Base-by-base conservation (phyloP, 1,140 invertebrate species). In the Aphaenogaster ashmeadi region DNA sequence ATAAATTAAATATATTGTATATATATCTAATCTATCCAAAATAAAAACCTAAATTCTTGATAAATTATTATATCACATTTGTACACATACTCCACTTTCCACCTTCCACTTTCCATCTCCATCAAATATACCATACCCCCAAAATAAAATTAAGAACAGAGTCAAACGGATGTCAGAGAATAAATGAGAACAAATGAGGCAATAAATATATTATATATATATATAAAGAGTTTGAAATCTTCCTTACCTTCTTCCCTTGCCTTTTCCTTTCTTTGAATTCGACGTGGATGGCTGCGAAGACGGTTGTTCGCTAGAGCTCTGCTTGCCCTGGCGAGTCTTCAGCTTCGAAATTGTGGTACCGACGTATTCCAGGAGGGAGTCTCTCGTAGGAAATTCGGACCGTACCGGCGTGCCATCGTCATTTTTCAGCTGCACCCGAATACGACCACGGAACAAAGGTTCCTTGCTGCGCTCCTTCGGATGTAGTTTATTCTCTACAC, bases 401-500 rank as follows among this genome's bases (percentile, higher is more conserved):
- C 98, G 97, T 4, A 97, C 93, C 8, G 97, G 97, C 38, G 97
- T 96, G 0, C 98, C 99, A 96, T 99, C 98, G 93, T 99, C 98
- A 94, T 99, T 98, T 95, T 97, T 99, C 33, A 99, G 95, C 93
- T 99, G 98, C 0, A 99, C 97, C 81, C 99, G 96, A 81, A 99
- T 97, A 67, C 99, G 96, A 2, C 99, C 99, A 89, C 98, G 96
- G 89, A 97, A 97, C 18, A 97, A 94, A 9, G 97, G 94, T 95
- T 99, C 98, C 95, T 98, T 98, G 93, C 99, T 99, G 64, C 97
- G 96, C 94, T 99, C 99, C 58, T 98, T 96, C n/a, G 98, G 97
- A 94, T 99, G 99, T 7, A 98, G 96, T 96, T 99, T 99, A 93
- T 99, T 99, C 96, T 99, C 99, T n/a, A 99, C 97, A 44, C 97